Base-by-base conservation (phyloP, 2,113 vertebrate species). In the Hippocampus zosterae region DNA sequence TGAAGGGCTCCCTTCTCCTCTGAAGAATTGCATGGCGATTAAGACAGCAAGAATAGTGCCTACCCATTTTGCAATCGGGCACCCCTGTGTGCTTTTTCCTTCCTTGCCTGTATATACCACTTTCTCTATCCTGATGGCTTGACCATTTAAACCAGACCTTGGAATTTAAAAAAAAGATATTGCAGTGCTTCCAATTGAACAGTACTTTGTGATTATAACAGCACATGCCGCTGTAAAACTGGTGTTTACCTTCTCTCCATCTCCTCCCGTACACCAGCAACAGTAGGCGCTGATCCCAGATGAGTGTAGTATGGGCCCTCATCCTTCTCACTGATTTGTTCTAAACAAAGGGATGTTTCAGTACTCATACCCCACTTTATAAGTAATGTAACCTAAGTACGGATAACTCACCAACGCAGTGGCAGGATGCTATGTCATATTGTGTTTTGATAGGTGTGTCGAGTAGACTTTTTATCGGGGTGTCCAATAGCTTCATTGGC, bases 61-160 rank as follows among this genome's bases (percentile, higher is more conserved):
- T 93, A 99, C 97, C 97, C 97, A 99, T 94, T 99, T 99, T 68
- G 97, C 97, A 88, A 98, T 97, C 68, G 97, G 97, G 77, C 97
- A 99, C 74, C 97, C 97, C 89, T 96, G 96, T 84, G 94, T 95
- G 86, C 97, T 99, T 87, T 96, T 98, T 73, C 97, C 97, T 91
- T 99, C 97, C 90, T 97, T 99, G 79, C 97, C 97, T 76, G 97
- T 99, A 90, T 97, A 99, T 83, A 97, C 68, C 74, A 98, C 93
- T 90, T 93, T 96, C 74, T 99, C 97, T 90, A 99, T 99, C 83
- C 97, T 94, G 85, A 99, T 95, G 77, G 95, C 93, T 62, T 82
- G 92, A 68, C 97, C 96, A 81, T 93, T 95, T 83, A 96, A 82
- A 75, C 95, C 96, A 91, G 94, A 96, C 88, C 97, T 99, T 83